Conservation (phyloP, 1,140 invertebrate species). For the Trichonephila clavata region DNA sequence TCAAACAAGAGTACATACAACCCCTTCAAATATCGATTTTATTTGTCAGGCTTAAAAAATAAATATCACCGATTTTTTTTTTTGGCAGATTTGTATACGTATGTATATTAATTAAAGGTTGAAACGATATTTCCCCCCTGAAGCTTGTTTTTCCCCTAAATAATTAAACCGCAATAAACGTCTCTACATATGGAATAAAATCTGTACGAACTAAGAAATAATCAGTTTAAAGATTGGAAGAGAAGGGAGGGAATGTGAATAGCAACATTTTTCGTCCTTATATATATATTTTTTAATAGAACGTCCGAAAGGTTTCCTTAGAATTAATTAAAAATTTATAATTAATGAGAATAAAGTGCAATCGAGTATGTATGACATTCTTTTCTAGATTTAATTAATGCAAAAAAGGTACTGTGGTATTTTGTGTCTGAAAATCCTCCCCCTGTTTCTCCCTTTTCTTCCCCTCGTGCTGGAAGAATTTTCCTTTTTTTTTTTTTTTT, state of each 20-base stretch:
- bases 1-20: no score
- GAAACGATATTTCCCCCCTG: neutral
- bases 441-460: no score
- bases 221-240: neutral
- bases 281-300: neutral
- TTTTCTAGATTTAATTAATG: neutral
- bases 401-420: neutral
- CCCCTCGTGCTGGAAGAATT: no score
- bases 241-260: neutral
- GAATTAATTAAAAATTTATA: conserved; percentile 4
- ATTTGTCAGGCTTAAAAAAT: no score
- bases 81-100: no score
- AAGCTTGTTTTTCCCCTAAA: neutral
- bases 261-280: neutral
- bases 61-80: no score
- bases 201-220: neutral
- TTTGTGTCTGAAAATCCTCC: neutral
- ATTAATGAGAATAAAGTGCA: neutral
- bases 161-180: neutral
- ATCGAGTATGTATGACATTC: neutral
- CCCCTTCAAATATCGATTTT: no score
- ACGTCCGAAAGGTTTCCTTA: neutral
- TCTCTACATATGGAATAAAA: neutral
- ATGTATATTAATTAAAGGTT: neutral
- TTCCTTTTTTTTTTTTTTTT: neutral